phyloP scores from a whole-genome alignment of 2,113 vertebrate genomes.

The Glaucidium brasilianum region DNA sequence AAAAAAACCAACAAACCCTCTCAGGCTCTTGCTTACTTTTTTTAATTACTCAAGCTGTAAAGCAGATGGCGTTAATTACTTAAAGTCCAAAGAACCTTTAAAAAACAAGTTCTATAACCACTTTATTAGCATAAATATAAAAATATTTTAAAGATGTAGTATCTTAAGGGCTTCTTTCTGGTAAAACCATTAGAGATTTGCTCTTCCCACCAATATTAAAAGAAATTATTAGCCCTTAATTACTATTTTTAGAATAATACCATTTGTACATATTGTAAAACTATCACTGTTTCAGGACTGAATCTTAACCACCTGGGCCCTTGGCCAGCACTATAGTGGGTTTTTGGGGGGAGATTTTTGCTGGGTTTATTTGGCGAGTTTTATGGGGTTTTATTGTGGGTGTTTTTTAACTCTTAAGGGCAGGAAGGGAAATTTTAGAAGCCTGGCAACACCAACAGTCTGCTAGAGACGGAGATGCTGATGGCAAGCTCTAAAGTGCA shows the following conservation, averaged over 20 bases:
- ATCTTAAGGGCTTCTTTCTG: neutral
- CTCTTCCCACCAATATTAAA: neutral
- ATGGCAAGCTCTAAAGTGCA: neutral
- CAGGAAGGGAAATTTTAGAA: neutral
- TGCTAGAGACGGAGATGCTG: neutral
- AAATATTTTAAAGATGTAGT: neutral
- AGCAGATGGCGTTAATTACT: neutral
- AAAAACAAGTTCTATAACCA: neutral
- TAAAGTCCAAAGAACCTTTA: neutral
- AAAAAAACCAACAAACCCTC: neutral
- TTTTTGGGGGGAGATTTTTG: neutral
- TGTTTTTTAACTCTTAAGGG: neutral
- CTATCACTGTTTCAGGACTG: neutral
- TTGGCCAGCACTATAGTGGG: neutral
- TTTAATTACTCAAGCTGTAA: neutral
- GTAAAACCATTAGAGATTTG: neutral
- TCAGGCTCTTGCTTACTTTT: neutral
- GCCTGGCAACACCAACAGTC: neutral
- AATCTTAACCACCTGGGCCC: neutral
- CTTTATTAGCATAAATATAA: neutral
- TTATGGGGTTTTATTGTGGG: neutral
- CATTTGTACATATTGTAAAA: neutral
- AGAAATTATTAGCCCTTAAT: neutral
- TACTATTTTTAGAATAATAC: slow-evolving; percentile 18
- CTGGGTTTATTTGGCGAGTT: neutral